phyloP scores from a whole-genome alignment of 2,888 invertebrate species.

The Idaea dimidiata region DNA sequence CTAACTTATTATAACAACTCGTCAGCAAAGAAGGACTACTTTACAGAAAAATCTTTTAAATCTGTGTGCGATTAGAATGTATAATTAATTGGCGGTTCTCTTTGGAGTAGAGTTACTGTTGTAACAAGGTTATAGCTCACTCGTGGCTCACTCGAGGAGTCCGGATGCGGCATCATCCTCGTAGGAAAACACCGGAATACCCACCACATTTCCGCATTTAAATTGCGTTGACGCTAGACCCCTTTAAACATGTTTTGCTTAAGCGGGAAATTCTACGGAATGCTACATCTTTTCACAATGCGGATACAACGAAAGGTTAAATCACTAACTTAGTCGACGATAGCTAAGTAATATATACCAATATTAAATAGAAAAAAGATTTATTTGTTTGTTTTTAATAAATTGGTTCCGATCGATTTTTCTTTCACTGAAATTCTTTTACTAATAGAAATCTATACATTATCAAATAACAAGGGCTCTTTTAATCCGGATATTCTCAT shows the following conservation, averaged over 20 bases:
- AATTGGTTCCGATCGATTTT: too few relatives aligned
- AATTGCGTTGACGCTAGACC: constrained; percentile 54
- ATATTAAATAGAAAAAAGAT: too few relatives aligned
- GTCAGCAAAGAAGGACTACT: neutral
- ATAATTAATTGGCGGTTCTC: constrained; percentile 31
- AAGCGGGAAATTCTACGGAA: constrained; percentile 32
- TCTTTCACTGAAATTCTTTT: too few relatives aligned
- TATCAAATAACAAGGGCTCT: too few relatives aligned
- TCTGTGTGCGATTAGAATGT: constrained; percentile 18
- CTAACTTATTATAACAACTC: neutral
- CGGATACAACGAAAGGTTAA: constrained; percentile 3
- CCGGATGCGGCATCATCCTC: constrained; percentile 38
- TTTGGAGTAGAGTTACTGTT: constrained; percentile 33
- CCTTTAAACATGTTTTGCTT: constrained; percentile 41
- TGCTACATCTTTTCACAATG: constrained; percentile 22
- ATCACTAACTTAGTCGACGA: neutral
- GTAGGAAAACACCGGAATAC: constrained; percentile 45
- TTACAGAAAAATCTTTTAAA: constrained; percentile 10
- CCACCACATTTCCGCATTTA: constrained; percentile 57
- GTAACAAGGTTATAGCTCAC: constrained; percentile 43
- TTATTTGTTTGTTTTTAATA: too few relatives aligned
- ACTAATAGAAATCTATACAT: too few relatives aligned
- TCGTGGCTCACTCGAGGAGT: constrained; percentile 28
- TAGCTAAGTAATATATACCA: too few relatives aligned
- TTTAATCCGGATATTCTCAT: too few relatives aligned